Evolutionary conservation across 2,797 vertebrate species (phyloP), one percentile per base, ranked within the genome.

Genomic region (Eutrigla gurnardus): DNA sequence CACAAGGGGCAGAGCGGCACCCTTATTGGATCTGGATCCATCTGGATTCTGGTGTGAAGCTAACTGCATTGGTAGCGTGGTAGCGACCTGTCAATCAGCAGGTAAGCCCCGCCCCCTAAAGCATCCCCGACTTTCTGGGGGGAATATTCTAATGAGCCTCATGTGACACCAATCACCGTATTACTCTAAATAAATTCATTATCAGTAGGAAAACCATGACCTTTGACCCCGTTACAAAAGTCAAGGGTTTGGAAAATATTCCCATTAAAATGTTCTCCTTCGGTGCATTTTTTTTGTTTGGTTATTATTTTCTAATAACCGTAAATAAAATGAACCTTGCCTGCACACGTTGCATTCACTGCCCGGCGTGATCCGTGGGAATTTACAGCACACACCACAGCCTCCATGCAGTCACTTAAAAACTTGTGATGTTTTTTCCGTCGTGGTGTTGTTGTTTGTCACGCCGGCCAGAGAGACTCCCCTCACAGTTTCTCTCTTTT

Each of bases 311-410:
- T 49, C 7, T 49, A 18, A 32, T 32, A 42, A 60, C 37, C 1
- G 6, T 4, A 45, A 8, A 45, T 25, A 25, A 17, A 46, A 46
- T 18, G 10, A 15, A 25, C 25, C 14, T 45, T 10, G 43, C 15
- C 7, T 52, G 53, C 17, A 60, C 9, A 5, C 3, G 49, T 6
- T 72, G 59, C 64, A 0, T 73, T 81, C 60, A 75, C 45, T 42
- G 70, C 25, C 63, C 0, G 4, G 25, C 7, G n/a, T 3, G 14
- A 10, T 55, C 43, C 36, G 66, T 57, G 58, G 77, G 82, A 83
- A 49, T 66, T 59, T 2, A 7, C 72, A 35, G 37, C 40, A 0
- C 13, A 4, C 35, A 25, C 25, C 25, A 25, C 33, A 36, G 13
- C 11, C 55, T 13, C 35, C 9, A 33, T 42, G 40, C n/a, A 42